Percentiles rank a stretch among this genome's conserved stretches.
These are phyloP conservation scores for Leucania comma DNA, from an alignment of 2,888 invertebrate species.

Conservation along the genomic window DNA sequence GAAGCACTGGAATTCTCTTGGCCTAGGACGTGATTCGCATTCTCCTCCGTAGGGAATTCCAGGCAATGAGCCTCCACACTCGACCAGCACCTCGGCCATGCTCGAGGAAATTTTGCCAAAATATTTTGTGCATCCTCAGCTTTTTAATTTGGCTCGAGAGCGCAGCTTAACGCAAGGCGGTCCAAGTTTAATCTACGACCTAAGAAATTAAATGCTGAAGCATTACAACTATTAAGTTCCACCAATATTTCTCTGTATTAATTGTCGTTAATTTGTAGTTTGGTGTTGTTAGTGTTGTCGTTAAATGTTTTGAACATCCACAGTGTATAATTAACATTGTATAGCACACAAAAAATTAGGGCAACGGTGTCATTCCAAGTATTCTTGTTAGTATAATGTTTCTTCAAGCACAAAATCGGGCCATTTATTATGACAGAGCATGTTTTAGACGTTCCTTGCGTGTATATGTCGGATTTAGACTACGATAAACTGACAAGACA, in stretches of 20 bases:
- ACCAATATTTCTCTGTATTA: conserved; percentile 31
- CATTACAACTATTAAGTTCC: conserved; percentile 32
- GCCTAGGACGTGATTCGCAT: conserved; percentile 79
- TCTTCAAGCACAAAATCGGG: conserved; percentile 11
- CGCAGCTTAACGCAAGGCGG: conserved; percentile 58
- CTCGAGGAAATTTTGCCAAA: conserved; percentile 74
- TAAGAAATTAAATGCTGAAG: conserved; percentile 40
- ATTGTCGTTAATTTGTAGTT: conserved; percentile 43
- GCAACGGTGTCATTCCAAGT: background rate
- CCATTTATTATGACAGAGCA: conserved; percentile 41
- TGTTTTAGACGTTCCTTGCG: conserved; percentile 42
- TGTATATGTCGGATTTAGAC: conserved; percentile 40
- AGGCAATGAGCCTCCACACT: conserved; percentile 68
- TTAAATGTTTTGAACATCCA: conserved; percentile 33
- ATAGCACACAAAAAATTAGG: background rate
- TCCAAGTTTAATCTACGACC: conserved; percentile 62
- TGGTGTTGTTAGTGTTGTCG: conserved; percentile 20
- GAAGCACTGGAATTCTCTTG: conserved; percentile 72
- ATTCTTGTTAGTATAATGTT: background rate
- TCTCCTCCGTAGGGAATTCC: conserved; percentile 70
- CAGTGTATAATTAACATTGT: conserved; percentile 12
- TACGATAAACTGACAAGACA: conserved; percentile 44
- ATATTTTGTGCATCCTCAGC: conserved; percentile 73
- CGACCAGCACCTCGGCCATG: conserved; percentile 60
- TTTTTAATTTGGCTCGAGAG: conserved; percentile 73